These are phyloP conservation scores for Thereva nobilitata DNA, from an alignment of 2,888 invertebrate genomes.

Conservation along the genomic window DNA sequence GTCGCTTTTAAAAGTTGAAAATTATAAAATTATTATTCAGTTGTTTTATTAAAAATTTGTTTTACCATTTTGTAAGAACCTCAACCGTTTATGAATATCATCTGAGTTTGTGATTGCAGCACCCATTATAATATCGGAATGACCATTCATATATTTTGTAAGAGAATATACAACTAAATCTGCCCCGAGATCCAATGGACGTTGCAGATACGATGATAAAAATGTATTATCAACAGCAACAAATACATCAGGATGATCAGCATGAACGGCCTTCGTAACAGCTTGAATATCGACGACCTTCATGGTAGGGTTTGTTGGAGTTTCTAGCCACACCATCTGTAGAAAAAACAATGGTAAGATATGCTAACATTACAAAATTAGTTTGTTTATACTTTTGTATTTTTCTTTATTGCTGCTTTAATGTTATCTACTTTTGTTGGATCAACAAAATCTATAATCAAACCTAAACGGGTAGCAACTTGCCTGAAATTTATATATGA, in stretches of 20 bases:
- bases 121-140: conserved; percentile 97
- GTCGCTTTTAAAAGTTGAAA: conserved; percentile 45
- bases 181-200: conserved; percentile 87
- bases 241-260: conserved; percentile 60
- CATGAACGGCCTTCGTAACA: conserved; percentile 67
- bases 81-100: conserved; percentile 70
- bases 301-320: conserved; percentile 93
- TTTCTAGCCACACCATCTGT: conserved; percentile 89
- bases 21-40: background rate
- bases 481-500: conserved; percentile 61
- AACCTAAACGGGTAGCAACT: conserved; percentile 68
- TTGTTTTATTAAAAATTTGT: conserved; percentile 16
- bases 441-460: conserved; percentile 79
- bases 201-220: conserved; percentile 86
- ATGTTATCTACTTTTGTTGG: conserved; percentile 70
- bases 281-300: conserved; percentile 87
- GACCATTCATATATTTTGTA: conserved; percentile 98
- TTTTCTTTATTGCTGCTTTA: conserved; percentile 71
- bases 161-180: conserved; percentile 90
- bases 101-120: conserved; percentile 76
- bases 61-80: conserved; percentile 86
- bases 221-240: conserved; percentile 94
- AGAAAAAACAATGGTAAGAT: conserved; percentile 43
- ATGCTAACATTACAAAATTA: background rate
- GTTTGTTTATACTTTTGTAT: conserved; percentile 73